Evolutionary conservation across 2,797 vertebrate species (phyloP).

Genomic region (Hypotaenidia philippensis): DNA sequence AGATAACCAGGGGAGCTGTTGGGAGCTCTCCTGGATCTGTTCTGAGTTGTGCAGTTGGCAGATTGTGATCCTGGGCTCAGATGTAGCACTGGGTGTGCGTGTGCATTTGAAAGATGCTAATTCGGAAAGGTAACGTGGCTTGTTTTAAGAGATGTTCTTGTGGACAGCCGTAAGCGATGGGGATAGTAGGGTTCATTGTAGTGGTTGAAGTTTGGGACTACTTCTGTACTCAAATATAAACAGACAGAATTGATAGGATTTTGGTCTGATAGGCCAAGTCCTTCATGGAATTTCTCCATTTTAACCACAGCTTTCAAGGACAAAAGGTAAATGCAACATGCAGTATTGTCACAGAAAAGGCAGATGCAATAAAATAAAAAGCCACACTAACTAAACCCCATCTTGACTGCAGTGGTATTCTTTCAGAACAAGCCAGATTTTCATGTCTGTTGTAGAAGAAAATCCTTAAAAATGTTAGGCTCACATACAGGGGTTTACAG

Average conservation of each 20-base stretch:
- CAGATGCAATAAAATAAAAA: background rate
- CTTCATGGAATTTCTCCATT: background rate
- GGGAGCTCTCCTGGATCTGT: background rate
- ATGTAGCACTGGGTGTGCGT: rapidly evolving
- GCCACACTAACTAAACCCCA: background rate
- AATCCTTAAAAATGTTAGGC: background rate
- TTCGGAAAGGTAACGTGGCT: background rate
- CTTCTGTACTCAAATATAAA: background rate
- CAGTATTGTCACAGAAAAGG: background rate
- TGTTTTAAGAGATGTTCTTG: background rate
- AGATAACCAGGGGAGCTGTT: background rate
- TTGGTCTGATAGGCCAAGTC: background rate
- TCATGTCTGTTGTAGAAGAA: background rate
- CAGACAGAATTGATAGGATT: background rate
- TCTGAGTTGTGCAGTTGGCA: background rate
- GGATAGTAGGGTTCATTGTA: background rate
- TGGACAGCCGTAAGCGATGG: background rate
- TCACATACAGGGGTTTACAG: background rate
- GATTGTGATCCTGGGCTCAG: background rate
- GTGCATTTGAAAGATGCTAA: background rate
- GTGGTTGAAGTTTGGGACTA: background rate
- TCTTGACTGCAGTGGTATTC: background rate
- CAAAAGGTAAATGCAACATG: background rate
- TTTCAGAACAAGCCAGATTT: background rate
- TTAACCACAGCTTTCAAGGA: background rate